Evolutionary conservation across 1,140 invertebrate genomes (phyloP), one percentile per base, ranked within the genome.

Genomic region (Apis florea): DNA sequence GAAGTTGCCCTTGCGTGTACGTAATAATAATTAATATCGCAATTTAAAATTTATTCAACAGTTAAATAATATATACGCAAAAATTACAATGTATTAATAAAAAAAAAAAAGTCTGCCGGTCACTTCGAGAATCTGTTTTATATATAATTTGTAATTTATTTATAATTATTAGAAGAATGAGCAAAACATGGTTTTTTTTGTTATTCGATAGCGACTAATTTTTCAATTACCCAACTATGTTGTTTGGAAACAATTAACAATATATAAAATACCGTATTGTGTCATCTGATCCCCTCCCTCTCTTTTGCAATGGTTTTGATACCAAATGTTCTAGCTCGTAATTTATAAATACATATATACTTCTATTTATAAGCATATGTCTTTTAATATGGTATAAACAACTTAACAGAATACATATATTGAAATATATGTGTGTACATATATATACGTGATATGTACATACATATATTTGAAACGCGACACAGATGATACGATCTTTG

Each of bases 241-340:
- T 40, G 15, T 40, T 40, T 40, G 19, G 31, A n/a, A 40, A 31
- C 19, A 24, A 1, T 76, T 40, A 79, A 83, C 21, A 15, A 53
- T 13, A 24, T 12, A 40, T 15, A 31, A 12, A 15, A 31, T 54
- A 15, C 61, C 58, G 8, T 21, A 24, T 31, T 53, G 15, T 21
- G 17, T 31, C 53, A 87, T 76, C 67, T 79, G 69, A 26, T 83
- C 86, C 81, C 87, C 70, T 77, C 59, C 75, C 69, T 70, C 83
- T 78, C 79, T 87, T 85, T 79, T 87, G 78, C 79, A 90, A 92
- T 92, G 89, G 88, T 91, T 92, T 91, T 89, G 79, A 90, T 92
- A 90, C 88, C 89, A 92, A 92, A 92, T 91, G 83, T 90, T 89
- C 87, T 89, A 83, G 76, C 74, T 71, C 73, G 63, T 89, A 90